Base-by-base conservation (phyloP, 2,113 vertebrate species). In the Pterophyllum scalare region DNA sequence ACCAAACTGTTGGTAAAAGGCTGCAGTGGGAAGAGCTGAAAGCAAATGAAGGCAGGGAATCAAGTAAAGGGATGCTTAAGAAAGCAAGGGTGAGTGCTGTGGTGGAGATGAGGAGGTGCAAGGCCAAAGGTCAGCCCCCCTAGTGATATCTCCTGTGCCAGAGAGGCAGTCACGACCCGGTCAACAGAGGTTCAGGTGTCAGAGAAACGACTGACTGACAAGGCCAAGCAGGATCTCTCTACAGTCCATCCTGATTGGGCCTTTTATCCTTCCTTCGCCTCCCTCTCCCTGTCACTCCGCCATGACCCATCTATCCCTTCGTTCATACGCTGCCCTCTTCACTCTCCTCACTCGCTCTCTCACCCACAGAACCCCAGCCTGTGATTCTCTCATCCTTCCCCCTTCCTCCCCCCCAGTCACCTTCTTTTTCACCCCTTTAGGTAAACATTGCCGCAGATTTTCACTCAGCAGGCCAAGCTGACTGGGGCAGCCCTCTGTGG, bases 131-230 rank as follows among this genome's bases (percentile, higher is more conserved):
- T 94, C 91, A 84, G 54, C 81, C 81, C 84, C 86, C 93, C 89
- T 70, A 86, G 77, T 85, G 90, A 90, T 92, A 90, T 92, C 88
- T 91, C 86, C 90, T 77, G 88, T 65, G 85, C 92, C 86, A 82
- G 83, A 88, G 92, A 94, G 92, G 88, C 89, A 93, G 93, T 92
- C 92, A 87, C 83, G 92, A 94, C 94, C 94, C 91, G 94, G 94
- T 95, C 94, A 95, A 86, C 76, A 70, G 90, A 95, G 94, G 93
- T 93, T 94, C 94, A 95, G 92, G 93, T 93, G 94, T 93, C 94
- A 94, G 88, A 75, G 86, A 87, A 91, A 94, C 84, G 77, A 79
- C 88, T 93, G 94, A 92, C 75, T 94, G 94, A 95, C 93, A 82
- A 88, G 89, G 81, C 90, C 84, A 86, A 89, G 89, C 88, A 60